Base-by-base conservation (phyloP, 2,797 vertebrate genomes). In the Intellagama lesueurii region DNA sequence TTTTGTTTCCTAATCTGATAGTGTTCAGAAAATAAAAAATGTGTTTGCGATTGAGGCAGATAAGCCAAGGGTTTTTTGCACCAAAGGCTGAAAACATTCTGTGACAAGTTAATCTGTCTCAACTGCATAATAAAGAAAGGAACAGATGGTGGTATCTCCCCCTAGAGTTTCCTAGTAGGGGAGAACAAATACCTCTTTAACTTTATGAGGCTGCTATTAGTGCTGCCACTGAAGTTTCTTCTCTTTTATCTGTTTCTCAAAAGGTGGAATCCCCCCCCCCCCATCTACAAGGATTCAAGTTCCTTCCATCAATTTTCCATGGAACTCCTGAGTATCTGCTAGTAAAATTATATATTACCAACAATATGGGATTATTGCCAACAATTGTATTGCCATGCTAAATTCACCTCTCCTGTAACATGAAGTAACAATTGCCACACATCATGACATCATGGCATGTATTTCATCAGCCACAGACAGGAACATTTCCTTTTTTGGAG, bases 31-130 rank as follows among this genome's bases (percentile, higher is more conserved):
- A 90, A 87, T 56, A 82, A 86, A 90, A 28, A 52, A 69, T 64
- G n/a, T 56, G 80, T 90, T 90, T 90, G 72, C 85, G 56, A 87
- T 68, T 90, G 79, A 86, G 22, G 56, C 70, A 86, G 89, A 86
- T 86, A 90, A 86, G 60, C 26, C 75, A 86, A 82, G 72, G 47
- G 86, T 64, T 17, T 22, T 12, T 12, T 12, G 12, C 60, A 82
- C 40, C 70, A 77, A 81, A 82, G 78, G 44, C 79, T 86, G 72
- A 44, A 80, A 69, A 78, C 86, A 82, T 77, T 73, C 17, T 82
- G 80, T 90, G 85, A 87, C 85, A 87, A 87, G 44, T 83, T 90
- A 90, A 87, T 90, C 79, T 83, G 72, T 83, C 89, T 86, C 89
- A 77, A 73, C 0, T 32, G 79, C 72, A 56, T 86, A 77, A 78